Evolutionary conservation across 2,113 vertebrate species (phyloP).

Genomic region (Oxyruncus cristatus): DNA sequence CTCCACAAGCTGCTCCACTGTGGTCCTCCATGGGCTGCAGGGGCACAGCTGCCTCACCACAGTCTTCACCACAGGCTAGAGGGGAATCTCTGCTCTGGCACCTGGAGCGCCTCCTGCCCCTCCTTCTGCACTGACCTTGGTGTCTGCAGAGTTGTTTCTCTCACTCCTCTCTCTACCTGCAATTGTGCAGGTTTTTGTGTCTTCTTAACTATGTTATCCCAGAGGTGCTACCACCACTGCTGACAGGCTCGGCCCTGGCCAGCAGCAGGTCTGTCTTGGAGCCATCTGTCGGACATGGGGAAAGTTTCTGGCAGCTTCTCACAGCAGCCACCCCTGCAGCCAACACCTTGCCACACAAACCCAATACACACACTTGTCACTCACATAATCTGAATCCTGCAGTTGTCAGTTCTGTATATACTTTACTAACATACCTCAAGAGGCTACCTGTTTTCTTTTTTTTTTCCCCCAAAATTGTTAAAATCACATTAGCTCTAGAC

Average conservation of each 20-base stretch:
- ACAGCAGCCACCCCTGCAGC: background rate
- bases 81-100: background rate
- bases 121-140: background rate
- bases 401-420: background rate
- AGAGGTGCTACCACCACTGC: rapidly evolving
- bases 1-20: rapidly evolving
- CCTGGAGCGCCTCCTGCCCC: background rate
- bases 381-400: background rate
- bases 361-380: background rate
- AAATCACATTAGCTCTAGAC: background rate
- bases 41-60: background rate
- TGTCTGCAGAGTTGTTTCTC: background rate
- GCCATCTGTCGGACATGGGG: rapidly evolving
- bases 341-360: background rate
- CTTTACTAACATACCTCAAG: background rate
- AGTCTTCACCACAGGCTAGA: background rate
- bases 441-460: background rate
- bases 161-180: background rate
- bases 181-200: background rate
- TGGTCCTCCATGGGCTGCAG: background rate
- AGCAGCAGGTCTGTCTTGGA: background rate
- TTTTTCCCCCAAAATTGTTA: background rate
- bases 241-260: background rate
- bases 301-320: background rate
- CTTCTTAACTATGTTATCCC: background rate